Evolutionary conservation across 2,888 invertebrate species (phyloP).

Genomic region (Stenurella melanura): DNA sequence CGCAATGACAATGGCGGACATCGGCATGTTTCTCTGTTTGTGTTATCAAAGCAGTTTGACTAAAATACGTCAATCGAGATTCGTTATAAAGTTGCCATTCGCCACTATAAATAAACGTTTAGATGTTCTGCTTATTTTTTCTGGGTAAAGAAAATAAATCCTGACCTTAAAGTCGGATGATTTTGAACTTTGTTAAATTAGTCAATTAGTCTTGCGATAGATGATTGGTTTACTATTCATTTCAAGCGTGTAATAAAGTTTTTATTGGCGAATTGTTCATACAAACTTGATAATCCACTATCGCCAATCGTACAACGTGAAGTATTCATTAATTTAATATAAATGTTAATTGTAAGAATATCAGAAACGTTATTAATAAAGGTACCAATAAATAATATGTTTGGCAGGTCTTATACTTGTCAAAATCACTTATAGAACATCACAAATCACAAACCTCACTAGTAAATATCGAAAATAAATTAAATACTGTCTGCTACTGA

Average conservation of each 20-base stretch:
- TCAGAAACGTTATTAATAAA: not conserved
- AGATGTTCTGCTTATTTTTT: conserved; percentile 47
- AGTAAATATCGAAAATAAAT: too few species aligned
- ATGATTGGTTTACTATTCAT: conserved; percentile 25
- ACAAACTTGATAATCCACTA: not conserved
- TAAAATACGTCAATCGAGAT: conserved; percentile 42
- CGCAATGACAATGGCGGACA: conserved; percentile 37
- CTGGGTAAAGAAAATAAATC: conserved; percentile 42
- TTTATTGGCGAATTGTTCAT: not conserved
- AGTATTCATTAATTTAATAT: not conserved
- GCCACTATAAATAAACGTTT: conserved; percentile 51
- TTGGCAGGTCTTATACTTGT: too few species aligned
- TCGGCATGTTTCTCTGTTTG: conserved; percentile 34
- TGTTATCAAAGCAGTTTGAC: conserved; percentile 39
- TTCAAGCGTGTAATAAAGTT: conserved; percentile 15
- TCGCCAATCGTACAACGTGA: not conserved
- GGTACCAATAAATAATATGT: too few species aligned
- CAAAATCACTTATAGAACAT: too few species aligned
- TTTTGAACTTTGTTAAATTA: conserved; percentile 44
- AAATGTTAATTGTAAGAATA: not conserved
- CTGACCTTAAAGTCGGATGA: conserved; percentile 40
- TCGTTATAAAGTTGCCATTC: conserved; percentile 43
- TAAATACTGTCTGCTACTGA: too few species aligned
- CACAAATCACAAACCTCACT: too few species aligned
- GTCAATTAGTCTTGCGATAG: conserved; percentile 37